Evolutionary conservation across 2,113 vertebrate genomes (phyloP), one percentile per base, ranked within the genome.

Genomic region (Platichthys stellatus): DNA sequence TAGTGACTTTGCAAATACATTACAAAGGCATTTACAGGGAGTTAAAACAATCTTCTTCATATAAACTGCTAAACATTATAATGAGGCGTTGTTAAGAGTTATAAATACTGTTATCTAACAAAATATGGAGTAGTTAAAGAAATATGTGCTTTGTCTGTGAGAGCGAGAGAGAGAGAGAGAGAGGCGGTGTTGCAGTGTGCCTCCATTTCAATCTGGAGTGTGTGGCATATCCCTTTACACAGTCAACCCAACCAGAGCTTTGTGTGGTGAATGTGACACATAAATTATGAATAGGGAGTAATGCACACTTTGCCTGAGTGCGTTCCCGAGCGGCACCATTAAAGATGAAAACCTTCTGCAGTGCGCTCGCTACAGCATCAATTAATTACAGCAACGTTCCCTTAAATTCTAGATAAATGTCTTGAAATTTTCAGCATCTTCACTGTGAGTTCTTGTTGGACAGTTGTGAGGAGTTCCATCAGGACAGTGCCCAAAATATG

Each of bases 201-300:
- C 57, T 87, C 70, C 3, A 43, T 70, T 83, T 69, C 65, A 87
- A 63, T 85, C 62, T 38, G 69, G 14, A 73, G 54, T 49, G 68
- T 59, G 66, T 57, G 65, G 51, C 51, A 18, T 87, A 89, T 92
- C 89, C 28, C 63, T 89, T 93, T 91, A 83, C 91, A 77, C 68
- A 21, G 65, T 31, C 49, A 53, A 73, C 61, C 72, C 59, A 77
- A 71, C 73, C 83, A 72, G 40, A 58, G 49, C 79, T 80, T 31
- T 74, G 66, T 81, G 72, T 66, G 70, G 54, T 58, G 81, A 77
- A 85, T 59, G 71, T 71, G 70, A 74, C 62, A 24, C 78, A 92
- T 94, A 73, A 89, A 93, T 93, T 91, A 94, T 95, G 81, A 51
- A 94, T 80, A 56, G 20, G 57, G 78, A 86, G 93, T 91, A 92